Evolutionary conservation across 2,888 invertebrate genomes (phyloP), one percentile per base, ranked within the genome.

Genomic region (Caenorhabditis sp.): DNA sequence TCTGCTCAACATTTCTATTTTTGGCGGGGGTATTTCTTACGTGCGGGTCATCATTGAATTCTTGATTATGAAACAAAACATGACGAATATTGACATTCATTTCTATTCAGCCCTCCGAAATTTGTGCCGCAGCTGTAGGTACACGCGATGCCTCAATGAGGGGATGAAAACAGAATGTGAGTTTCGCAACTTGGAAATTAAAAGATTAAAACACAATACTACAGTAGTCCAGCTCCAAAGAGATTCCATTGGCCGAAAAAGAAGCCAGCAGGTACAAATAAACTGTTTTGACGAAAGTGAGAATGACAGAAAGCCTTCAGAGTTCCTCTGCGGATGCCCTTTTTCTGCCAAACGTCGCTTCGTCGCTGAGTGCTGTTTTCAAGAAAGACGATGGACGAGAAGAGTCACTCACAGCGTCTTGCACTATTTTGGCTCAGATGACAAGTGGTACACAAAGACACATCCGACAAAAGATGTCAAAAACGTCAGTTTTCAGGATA

Each of bases 41-140:
- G n/a, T n/a, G n/a, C n/a, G n/a, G n/a, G n/a, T n/a, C n/a, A n/a
- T n/a, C n/a, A n/a, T n/a, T n/a, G n/a, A n/a, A n/a, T n/a, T n/a
- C n/a, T n/a, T n/a, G n/a, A n/a, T n/a, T n/a, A n/a, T n/a, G n/a
- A 56, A 41, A 15, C 41, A 52, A 17, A 48, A 24, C 37, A 55
- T 41, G 52, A 50, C 41, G 48, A 27, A 11, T 39, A 65, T 17
- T 63, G 37, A 59, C 63, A 55, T 15, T 43, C 39, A 68, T 11
- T 43, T n/a, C n/a, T 37, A 70, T 86, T 78, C 58, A 86, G 86
- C 79, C 26, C 83, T 83, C 9, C 76, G 87, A 24, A 87, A 87
- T 61, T 85, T 86, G 84, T 87, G 87, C 59, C 68, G 87, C 37
- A 76, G 84, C 35, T 87, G 87, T 61, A 75, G 87, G 45, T 85